Evolutionary conservation across 2,113 vertebrate genomes (phyloP).

Genomic region (Hyaena hyaena): DNA sequence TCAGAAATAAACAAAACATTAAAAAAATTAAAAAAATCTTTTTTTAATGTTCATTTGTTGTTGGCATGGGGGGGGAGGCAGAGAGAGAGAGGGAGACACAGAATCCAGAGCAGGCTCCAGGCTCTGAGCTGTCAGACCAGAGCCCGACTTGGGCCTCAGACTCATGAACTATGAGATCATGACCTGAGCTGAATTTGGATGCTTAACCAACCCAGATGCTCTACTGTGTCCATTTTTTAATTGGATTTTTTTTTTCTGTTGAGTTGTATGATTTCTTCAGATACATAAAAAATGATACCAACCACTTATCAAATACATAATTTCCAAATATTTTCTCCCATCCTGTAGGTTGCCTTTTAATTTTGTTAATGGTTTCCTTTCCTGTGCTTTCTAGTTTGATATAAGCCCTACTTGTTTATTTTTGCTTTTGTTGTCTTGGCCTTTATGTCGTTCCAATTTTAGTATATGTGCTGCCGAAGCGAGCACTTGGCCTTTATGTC

Average conservation of each 20-base stretch:
- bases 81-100: neutral
- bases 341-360: neutral
- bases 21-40: too few species aligned
- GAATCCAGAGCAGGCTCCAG: neutral
- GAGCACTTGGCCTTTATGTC: neutral
- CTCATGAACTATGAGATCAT: neutral
- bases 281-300: neutral
- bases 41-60: too few species aligned
- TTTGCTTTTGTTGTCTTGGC: neutral
- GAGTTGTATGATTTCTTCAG: neutral
- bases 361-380: neutral
- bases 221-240: neutral
- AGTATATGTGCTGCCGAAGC: too few species aligned
- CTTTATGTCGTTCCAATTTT: too few species aligned
- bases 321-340: neutral
- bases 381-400: neutral
- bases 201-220: neutral
- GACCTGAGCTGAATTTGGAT: neutral
- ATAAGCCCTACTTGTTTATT: neutral
- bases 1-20: too few species aligned
- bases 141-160: neutral
- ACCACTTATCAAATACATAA: neutral
- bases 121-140: neutral
- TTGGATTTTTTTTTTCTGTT: neutral
- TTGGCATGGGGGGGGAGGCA: too few species aligned